Conservation (phyloP, 2,797 vertebrate genomes). For the Hyperoplus immaculatus region DNA sequence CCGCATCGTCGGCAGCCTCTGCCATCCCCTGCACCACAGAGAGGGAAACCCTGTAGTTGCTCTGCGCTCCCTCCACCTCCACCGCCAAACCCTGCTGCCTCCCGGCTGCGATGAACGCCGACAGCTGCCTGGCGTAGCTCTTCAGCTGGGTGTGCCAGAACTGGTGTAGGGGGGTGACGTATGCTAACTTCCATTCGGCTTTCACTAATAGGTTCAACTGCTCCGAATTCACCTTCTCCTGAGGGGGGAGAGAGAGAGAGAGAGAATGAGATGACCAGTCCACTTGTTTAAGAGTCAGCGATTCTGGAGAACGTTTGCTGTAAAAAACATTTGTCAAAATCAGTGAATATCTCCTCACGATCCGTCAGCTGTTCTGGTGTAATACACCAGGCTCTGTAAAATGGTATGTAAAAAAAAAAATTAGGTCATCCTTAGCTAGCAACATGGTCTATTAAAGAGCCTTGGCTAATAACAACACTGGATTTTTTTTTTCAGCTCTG, state of each 20-base stretch:
- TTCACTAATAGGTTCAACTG: slow-evolving; percentile 84
- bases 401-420: too few species aligned
- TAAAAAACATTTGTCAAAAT: too few species aligned
- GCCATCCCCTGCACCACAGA: slow-evolving; percentile 85
- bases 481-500: too few species aligned
- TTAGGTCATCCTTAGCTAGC: too few species aligned
- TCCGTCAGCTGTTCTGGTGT: too few species aligned
- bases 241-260: neutral
- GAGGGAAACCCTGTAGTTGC: slow-evolving; percentile 83
- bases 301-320: too few species aligned
- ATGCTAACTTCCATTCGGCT: slow-evolving; percentile 92
- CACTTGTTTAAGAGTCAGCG: neutral
- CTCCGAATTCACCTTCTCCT: slow-evolving; percentile 84
- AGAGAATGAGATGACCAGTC: neutral
- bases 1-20: slow-evolving; percentile 82
- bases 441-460: too few species aligned
- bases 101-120: slow-evolving; percentile 88
- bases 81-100: slow-evolving; percentile 90
- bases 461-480: too few species aligned
- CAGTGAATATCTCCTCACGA: too few species aligned
- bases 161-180: slow-evolving; percentile 91
- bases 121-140: slow-evolving; percentile 88
- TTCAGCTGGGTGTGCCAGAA: slow-evolving; percentile 87
- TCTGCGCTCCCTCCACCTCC: slow-evolving; percentile 85
- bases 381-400: too few species aligned